A percentile compares a stretch with the other conserved stretches of the same genome.
Evolutionary conservation across 2,888 invertebrate genomes (phyloP).

Genomic region (Eupithecia inturbata): DNA sequence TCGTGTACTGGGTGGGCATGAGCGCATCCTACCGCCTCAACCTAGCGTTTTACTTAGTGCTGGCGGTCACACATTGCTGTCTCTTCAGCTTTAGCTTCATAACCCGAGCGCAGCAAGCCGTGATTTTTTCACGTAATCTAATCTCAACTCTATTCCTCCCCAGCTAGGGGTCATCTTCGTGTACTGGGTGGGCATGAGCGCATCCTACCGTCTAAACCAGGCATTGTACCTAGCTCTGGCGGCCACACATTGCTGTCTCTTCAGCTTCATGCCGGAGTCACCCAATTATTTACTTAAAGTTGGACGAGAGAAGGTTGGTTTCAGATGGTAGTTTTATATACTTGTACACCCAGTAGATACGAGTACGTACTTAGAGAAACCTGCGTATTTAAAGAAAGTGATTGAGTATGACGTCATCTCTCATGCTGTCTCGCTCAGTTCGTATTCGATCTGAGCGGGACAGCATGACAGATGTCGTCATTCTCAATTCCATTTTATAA

Average conservation of each 20-base stretch:
- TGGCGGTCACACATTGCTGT: conserved; percentile 56
- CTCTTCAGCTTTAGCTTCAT: conserved; percentile 52
- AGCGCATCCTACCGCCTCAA: conserved; percentile 55
- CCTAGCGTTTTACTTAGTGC: conserved; percentile 59
- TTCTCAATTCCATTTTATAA: too few relatives aligned
- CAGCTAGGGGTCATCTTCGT: conserved; percentile 68
- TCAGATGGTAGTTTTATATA: conserved; percentile 21
- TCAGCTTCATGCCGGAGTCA: conserved; percentile 72
- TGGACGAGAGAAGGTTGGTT: conserved; percentile 65
- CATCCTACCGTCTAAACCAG: conserved; percentile 60
- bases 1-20: conserved; percentile 68
- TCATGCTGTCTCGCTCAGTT: too few relatives aligned
- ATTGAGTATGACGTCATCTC: too few relatives aligned
- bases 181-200: conserved; percentile 62
- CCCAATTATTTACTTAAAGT: conserved; percentile 68
- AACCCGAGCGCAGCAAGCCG: not conserved
- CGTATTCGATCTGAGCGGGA: too few relatives aligned
- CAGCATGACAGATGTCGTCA: too few relatives aligned
- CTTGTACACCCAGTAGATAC: too few relatives aligned
- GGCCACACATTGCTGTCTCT: conserved; percentile 54
- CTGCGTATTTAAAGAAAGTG: too few relatives aligned
- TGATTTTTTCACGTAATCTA: not conserved
- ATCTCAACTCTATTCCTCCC: not conserved
- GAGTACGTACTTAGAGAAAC: too few relatives aligned
- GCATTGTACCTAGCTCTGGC: conserved; percentile 59